These are phyloP conservation scores for Eristalis pertinax DNA, from an alignment of 2,888 invertebrate genomes.

Conservation along the genomic window DNA sequence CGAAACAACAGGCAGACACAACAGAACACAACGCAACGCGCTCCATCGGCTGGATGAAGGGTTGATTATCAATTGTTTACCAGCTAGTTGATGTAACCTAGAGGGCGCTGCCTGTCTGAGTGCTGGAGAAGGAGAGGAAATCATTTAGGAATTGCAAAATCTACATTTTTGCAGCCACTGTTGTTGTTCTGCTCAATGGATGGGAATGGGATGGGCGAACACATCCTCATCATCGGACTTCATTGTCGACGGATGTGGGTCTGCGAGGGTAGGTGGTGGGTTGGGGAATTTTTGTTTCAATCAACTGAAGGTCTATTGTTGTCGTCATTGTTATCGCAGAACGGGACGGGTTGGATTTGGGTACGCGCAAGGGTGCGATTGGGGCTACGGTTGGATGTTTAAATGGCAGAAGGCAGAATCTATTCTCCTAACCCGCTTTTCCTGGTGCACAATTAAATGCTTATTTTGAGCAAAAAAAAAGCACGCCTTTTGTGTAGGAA, in stretches of 20 bases:
- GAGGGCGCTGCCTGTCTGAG: background rate
- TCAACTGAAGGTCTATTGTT: slow-evolving; percentile 57
- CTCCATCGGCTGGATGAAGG: slow-evolving; percentile 31
- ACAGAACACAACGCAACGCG: background rate
- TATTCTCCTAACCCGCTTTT: background rate
- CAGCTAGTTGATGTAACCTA: slow-evolving; percentile 4
- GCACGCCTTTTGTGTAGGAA: slow-evolving; percentile 42
- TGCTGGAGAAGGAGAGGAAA: background rate
- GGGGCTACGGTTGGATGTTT: slow-evolving; percentile 9
- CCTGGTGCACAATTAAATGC: slow-evolving; percentile 30
- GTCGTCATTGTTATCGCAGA: slow-evolving; percentile 46
- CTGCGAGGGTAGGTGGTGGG: no score
- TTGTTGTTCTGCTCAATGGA: background rate
- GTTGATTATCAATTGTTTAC: slow-evolving; percentile 48
- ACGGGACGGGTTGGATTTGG: background rate
- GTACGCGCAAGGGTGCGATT: background rate
- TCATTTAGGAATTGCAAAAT: slow-evolving; percentile 51
- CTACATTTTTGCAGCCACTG: slow-evolving; percentile 18
- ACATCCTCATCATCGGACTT: slow-evolving; percentile 45
- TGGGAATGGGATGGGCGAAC: background rate
- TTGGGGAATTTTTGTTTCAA: slow-evolving; percentile 46
- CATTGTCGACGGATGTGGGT: background rate
- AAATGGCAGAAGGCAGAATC: slow-evolving; percentile 17
- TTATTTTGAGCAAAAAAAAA: slow-evolving; percentile 21
- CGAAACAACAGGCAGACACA: background rate